These are phyloP conservation scores for Papilio polyxenes DNA, from an alignment of 1,140 invertebrate species.

Conservation along the genomic window DNA sequence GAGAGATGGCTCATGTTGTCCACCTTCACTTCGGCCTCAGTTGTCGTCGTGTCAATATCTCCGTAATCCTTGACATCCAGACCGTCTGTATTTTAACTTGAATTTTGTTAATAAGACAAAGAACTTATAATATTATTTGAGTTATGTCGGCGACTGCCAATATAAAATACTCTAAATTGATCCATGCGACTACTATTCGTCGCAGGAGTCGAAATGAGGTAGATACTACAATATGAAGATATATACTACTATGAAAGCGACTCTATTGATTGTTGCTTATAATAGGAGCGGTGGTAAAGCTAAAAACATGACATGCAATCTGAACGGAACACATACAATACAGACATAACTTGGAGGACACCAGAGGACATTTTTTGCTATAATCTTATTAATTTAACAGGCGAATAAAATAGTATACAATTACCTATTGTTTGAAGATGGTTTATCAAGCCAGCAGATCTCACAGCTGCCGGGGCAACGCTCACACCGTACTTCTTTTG, in stretches of 20 bases:
- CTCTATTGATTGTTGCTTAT: no score
- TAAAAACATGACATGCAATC: no score
- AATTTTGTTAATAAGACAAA: neutral
- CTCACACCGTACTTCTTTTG: slow-evolving; percentile 84
- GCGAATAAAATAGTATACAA: neutral
- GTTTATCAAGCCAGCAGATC: slow-evolving; percentile 2
- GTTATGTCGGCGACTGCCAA: no score
- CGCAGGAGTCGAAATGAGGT: no score
- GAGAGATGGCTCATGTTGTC: slow-evolving; percentile 85
- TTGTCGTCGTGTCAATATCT: slow-evolving; percentile 79
- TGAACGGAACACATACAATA: neutral
- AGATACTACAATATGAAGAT: no score
- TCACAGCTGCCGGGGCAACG: slow-evolving; percentile 78
- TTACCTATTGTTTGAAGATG: slow-evolving; percentile 15
- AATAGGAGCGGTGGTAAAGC: no score
- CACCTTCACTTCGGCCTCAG: slow-evolving; percentile 60
- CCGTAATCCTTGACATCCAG: slow-evolving; percentile 87
- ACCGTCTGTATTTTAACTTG: slow-evolving; percentile 66
- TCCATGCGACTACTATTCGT: no score
- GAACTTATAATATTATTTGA: neutral
- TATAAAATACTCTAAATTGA: no score
- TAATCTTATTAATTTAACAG: neutral
- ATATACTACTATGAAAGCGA: no score
- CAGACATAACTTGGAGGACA: neutral
- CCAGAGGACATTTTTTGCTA: no score